Base-by-base conservation (phyloP, 53 echinoderm and acorn worm genomes). In the Mesocentrotus franciscanus region DNA sequence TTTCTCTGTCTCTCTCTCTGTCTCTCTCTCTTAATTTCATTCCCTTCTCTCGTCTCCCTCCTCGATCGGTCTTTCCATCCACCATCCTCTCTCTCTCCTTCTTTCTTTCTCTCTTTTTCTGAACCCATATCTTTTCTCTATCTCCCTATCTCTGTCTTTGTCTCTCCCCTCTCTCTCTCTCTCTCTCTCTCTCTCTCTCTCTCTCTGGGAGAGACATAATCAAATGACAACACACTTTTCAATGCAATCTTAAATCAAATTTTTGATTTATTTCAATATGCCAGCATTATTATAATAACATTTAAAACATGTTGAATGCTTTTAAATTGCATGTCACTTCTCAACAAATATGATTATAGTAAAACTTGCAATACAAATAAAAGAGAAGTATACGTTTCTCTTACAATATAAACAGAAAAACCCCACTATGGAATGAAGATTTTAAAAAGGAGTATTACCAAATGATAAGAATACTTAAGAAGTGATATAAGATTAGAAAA, bases 241-340 rank as follows among this genome's bases (percentile, higher is more conserved):
- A 79, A 79, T 7, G 39, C 79, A n/a, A 10, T 57, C 20, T 85
- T 6, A 85, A 85, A 57, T 57, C 57, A 85, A 81, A 57, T 57
- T 85, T 85, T 85, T 35, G 58, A 57, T 85, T 85, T 57, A 57
- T 85, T 85, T 56, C 24, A 85, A 85, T 57, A 85, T 85, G 85
- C 85, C 58, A 85, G 85, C 85, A 85, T 85, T 85, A 58, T 56
- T 3, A 57, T 85, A 39, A 39, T 39, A 14, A 11, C n/a, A 85
- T 85, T 85, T 57, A 10, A 57, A 83, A 83, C 83, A 57, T 26
- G n/a, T 27, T 57, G 85, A 85, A 56, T 85, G 85, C 58, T 27
- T 57, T 85, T 27, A 26, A 56, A n/a, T 56, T 24, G 57, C 85
- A 85, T 4, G 11, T n/a, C 10, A 4, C n/a, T 1, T 74, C 10